Evolutionary conservation across 2,113 vertebrate genomes (phyloP).

Genomic region (Saimiri boliviensis): DNA sequence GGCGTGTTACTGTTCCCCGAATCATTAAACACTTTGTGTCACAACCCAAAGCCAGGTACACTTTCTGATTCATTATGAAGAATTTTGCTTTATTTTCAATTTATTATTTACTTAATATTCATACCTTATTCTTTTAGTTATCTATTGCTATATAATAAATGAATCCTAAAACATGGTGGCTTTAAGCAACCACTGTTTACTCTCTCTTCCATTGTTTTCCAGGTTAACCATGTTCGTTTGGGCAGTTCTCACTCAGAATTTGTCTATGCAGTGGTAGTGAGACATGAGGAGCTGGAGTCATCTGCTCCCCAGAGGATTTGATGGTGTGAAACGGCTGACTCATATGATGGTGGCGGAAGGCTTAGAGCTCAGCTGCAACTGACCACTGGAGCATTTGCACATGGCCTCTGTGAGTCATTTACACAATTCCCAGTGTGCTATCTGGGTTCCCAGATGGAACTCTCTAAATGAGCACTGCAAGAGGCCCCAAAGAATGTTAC

Average conservation of each 20-base stretch:
- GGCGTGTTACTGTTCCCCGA: neutral
- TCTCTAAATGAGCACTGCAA: neutral
- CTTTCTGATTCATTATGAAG: neutral
- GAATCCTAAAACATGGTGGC: neutral
- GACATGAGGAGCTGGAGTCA: neutral
- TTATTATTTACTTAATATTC: neutral
- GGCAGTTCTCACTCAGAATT: neutral
- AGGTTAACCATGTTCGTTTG: neutral
- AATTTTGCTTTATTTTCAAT: neutral
- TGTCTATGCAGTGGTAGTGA: neutral
- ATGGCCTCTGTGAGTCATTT: neutral
- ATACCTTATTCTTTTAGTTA: neutral
- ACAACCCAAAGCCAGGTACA: neutral
- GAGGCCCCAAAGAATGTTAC: neutral
- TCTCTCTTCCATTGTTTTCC: neutral
- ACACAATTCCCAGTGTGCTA: neutral
- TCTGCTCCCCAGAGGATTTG: neutral
- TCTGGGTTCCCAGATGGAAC: neutral
- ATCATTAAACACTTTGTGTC: neutral
- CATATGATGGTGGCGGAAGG: neutral
- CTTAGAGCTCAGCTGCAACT: neutral
- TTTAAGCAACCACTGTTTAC: neutral
- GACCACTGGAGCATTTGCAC: neutral
- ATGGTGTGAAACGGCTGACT: neutral
- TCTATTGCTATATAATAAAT: neutral